Percentiles rank a stretch among this genome's conserved stretches.
Conservation (phyloP, 2,797 vertebrate species). For the Leptoclinus maculatus region DNA sequence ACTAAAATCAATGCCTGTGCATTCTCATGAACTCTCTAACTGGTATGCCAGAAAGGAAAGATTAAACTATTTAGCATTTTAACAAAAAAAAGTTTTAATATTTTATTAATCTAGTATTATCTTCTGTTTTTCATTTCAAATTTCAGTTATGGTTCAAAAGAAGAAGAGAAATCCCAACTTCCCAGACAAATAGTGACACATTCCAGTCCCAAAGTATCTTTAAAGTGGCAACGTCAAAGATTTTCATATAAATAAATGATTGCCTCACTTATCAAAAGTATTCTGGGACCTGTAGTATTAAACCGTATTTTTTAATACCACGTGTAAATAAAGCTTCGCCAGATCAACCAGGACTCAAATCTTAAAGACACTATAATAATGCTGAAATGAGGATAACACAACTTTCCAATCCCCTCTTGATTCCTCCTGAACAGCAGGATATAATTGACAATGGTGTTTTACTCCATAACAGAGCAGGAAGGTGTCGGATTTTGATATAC, state of each 20-base stretch:
- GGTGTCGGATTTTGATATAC: background rate
- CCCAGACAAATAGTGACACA: background rate
- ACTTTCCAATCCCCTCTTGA: background rate
- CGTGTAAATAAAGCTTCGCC: background rate
- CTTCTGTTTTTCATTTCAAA: background rate
- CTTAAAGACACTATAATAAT: background rate
- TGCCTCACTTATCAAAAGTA: background rate
- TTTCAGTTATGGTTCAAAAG: background rate
- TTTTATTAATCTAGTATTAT: background rate
- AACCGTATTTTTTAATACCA: background rate
- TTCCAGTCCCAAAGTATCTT: background rate
- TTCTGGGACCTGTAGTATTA: background rate
- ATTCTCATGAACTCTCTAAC: background rate
- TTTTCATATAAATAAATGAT: background rate
- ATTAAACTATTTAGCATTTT: background rate
- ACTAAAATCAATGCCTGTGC: background rate
- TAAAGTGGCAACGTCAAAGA: background rate
- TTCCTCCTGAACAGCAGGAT: constrained; percentile 6
- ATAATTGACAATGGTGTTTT: background rate
- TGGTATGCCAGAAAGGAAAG: background rate
- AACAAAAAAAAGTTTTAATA: background rate
- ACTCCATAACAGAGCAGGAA: background rate
- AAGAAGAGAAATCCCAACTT: background rate
- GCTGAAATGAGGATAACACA: constrained; percentile 1
- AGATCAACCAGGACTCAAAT: background rate